Conservation (phyloP, 2,797 vertebrate species). For the Lithobates sylvaticus region DNA sequence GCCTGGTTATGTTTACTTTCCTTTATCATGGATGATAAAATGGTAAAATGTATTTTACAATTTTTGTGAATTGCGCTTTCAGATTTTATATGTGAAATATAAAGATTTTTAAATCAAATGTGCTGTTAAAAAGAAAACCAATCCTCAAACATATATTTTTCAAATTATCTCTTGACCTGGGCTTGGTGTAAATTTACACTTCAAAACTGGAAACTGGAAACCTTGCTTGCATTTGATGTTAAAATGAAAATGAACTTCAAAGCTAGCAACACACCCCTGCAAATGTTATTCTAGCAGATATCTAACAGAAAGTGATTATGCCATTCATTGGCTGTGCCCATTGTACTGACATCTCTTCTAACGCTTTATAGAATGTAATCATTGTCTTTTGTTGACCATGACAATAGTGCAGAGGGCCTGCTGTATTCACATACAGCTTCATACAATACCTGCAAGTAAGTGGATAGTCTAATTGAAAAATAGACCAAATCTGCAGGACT, state of each 20-base stretch:
- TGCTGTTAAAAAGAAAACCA: slow-evolving; percentile 17
- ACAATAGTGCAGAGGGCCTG: slow-evolving; percentile 85
- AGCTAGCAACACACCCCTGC: slow-evolving; percentile 74
- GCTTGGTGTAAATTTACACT: slow-evolving; percentile 81
- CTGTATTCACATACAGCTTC: slow-evolving; percentile 70
- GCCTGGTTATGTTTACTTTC: no score
- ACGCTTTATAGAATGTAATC: slow-evolving; percentile 86
- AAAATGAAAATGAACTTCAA: slow-evolving; percentile 85
- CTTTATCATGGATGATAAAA: neutral
- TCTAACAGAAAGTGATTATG: slow-evolving; percentile 77
- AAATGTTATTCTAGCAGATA: slow-evolving; percentile 74
- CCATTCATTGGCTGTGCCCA: slow-evolving; percentile 79
- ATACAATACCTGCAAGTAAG: slow-evolving; percentile 86
- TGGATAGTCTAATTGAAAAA: slow-evolving; percentile 88
- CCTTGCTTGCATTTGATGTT: slow-evolving; percentile 83
- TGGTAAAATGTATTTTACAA: neutral
- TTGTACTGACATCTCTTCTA: slow-evolving; percentile 82
- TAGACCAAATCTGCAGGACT: slow-evolving; percentile 80
- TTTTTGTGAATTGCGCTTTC: neutral
- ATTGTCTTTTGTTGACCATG: slow-evolving; percentile 92
- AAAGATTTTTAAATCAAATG: slow-evolving; percentile 23
- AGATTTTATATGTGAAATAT: neutral
- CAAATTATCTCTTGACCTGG: slow-evolving; percentile 81
- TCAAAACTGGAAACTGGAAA: slow-evolving; percentile 79
- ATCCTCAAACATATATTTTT: slow-evolving; percentile 33